These are phyloP conservation scores for Gobio occitaniae DNA, from an alignment of 2,797 vertebrate genomes.

Conservation along the genomic window DNA sequence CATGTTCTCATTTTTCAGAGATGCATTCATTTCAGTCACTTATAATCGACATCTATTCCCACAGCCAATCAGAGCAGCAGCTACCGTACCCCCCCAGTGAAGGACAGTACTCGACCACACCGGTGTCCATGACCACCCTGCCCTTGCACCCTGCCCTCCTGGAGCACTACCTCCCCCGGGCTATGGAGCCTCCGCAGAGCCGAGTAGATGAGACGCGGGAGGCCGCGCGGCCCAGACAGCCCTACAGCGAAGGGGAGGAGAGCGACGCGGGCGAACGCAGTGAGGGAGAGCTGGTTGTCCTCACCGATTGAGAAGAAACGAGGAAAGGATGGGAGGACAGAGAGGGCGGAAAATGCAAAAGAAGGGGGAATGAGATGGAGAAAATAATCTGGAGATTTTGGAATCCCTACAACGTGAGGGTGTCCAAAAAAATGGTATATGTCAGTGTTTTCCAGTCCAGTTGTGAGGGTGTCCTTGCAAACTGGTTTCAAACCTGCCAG, in stretches of 20 bases:
- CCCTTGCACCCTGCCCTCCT: conserved; percentile 83
- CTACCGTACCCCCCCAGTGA: conserved; percentile 76
- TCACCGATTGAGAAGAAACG: conserved; percentile 85
- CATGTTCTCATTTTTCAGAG: not conserved
- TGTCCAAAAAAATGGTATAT: conserved; percentile 25
- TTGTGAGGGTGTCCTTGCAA: not conserved
- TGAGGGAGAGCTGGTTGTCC: conserved; percentile 92
- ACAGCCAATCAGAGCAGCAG: conserved; percentile 81
- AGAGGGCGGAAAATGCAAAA: conserved; percentile 5
- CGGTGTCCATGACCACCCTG: conserved; percentile 78
- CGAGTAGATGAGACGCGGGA: conserved; percentile 64
- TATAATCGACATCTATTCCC: conserved; percentile 33
- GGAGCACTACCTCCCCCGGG: conserved; percentile 88
- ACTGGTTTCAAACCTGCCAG: conserved; percentile 12
- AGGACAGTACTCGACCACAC: conserved; percentile 70
- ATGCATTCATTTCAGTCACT: not conserved
- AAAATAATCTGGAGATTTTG: not conserved
- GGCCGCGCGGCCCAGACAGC: conserved; percentile 69
- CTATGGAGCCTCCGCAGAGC: conserved; percentile 76
- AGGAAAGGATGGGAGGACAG: conserved; percentile 24
- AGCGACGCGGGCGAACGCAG: conserved; percentile 91
- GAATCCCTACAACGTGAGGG: not conserved
- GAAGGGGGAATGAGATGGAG: not conserved
- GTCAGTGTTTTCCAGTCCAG: conserved; percentile 6
- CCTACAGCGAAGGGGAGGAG: conserved; percentile 92